A percentile compares a stretch with the other conserved stretches of the same genome.
Conservation (phyloP, 1,140 invertebrate genomes). For the Eriocheir sinensis region DNA sequence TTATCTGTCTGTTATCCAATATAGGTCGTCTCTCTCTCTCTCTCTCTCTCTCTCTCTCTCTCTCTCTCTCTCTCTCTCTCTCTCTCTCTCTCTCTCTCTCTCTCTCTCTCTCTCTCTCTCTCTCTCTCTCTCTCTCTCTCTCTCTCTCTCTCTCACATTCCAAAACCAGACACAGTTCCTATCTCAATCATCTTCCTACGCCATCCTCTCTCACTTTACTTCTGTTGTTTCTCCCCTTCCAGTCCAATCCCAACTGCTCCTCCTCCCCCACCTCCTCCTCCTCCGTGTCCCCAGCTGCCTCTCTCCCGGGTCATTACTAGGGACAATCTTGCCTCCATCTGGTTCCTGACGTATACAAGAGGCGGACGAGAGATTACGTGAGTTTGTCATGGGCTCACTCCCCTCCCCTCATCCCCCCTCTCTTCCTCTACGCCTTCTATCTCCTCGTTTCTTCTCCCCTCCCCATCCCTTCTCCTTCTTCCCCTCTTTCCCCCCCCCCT, state of each 20-base stretch:
- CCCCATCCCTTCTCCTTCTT: no score
- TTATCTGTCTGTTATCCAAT: neutral
- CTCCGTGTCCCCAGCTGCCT: neutral
- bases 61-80: no score
- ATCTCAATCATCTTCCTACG: no score
- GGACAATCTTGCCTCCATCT: constrained; percentile 1
- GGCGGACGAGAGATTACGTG: neutral
- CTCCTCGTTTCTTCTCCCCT: neutral
- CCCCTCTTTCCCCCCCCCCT: neutral
- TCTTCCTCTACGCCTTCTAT: neutral
- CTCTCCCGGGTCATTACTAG: neutral
- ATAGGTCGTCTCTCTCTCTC: neutral
- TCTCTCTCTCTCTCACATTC: no score
- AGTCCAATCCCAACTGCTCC: neutral
- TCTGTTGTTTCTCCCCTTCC: neutral
- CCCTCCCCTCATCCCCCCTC: neutral
- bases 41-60: neutral
- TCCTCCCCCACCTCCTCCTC: neutral
- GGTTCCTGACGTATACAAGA: neutral
- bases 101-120: no score
- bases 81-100: no score
- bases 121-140: no score
- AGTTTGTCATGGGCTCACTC: neutral
- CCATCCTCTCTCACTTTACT: no score
- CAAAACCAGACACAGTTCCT: no score